Conservation (phyloP, 2,888 invertebrate species). For the Phlogophora meticulosa region DNA sequence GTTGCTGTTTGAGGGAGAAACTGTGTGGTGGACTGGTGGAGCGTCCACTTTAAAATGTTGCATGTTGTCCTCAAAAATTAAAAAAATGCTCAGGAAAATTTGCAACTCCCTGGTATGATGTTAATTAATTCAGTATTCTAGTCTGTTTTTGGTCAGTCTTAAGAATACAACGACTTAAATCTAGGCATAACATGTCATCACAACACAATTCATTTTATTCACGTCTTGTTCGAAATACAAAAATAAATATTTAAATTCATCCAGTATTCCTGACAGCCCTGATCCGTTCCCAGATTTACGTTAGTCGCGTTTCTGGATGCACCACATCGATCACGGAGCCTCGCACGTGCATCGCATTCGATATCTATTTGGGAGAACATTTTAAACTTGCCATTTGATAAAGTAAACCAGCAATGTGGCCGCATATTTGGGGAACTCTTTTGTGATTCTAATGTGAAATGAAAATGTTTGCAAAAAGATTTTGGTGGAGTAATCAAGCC, state of each 20-base stretch:
- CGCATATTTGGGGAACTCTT: constrained; percentile 28
- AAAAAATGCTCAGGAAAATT: too few relatives aligned
- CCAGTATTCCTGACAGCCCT: constrained; percentile 44
- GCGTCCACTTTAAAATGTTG: too few relatives aligned
- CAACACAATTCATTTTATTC: background rate
- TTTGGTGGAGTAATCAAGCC: background rate
- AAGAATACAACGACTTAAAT: background rate
- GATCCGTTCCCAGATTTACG: constrained; percentile 49
- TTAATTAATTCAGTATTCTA: too few relatives aligned
- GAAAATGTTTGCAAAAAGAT: constrained; percentile 8
- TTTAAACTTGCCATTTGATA: constrained; percentile 57
- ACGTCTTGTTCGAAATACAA: background rate
- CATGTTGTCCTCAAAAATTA: too few relatives aligned
- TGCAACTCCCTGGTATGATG: too few relatives aligned
- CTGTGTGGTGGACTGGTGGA: background rate
- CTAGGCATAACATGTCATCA: background rate
- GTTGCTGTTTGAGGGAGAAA: background rate
- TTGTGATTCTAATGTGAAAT: constrained; percentile 20
- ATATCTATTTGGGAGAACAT: constrained; percentile 61
- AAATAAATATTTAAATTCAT: background rate
- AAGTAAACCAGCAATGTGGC: constrained; percentile 34
- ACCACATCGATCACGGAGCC: constrained; percentile 74
- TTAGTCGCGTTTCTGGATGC: constrained; percentile 58
- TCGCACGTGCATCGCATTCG: constrained; percentile 69
- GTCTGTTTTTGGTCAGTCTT: too few relatives aligned